These are phyloP conservation scores for Sarcophaga rosellei DNA, from an alignment of 2,888 invertebrate genomes.

Conservation along the genomic window DNA sequence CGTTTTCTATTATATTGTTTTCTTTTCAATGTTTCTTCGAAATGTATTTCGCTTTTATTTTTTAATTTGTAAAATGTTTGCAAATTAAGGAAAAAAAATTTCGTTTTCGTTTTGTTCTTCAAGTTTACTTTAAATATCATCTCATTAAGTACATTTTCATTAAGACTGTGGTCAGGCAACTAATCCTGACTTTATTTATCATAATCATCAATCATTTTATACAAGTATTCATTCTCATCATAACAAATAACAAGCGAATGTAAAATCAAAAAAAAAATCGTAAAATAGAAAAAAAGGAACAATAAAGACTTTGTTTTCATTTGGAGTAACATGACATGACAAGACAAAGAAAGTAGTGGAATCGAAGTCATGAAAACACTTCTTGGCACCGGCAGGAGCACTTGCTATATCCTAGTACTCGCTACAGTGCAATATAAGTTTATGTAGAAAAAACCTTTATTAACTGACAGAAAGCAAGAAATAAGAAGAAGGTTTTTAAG, in stretches of 20 bases:
- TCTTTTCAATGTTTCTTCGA: slow-evolving; percentile 1
- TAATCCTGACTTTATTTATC: slow-evolving; percentile 44
- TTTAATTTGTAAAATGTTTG: neutral
- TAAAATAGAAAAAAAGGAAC: slow-evolving; percentile 37
- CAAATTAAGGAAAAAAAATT: neutral
- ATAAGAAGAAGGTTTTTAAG: no score
- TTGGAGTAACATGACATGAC: neutral
- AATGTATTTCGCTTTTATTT: slow-evolving; percentile 10
- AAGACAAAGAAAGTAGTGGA: no score
- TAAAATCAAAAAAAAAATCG: slow-evolving; percentile 69
- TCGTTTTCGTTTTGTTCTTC: slow-evolving; percentile 37
- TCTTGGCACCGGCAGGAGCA: no score
- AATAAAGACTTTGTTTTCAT: neutral
- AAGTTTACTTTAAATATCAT: slow-evolving; percentile 25
- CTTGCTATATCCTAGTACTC: no score
- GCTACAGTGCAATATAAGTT: no score
- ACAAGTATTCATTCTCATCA: slow-evolving; percentile 60
- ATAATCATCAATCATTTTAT: slow-evolving; percentile 62
- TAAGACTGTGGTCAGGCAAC: slow-evolving; percentile 29
- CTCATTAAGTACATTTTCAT: slow-evolving; percentile 45
- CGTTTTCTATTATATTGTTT: neutral
- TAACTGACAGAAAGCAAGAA: no score
- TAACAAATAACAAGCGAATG: slow-evolving; percentile 70
- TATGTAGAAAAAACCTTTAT: no score
- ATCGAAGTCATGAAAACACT: no score